A percentile compares a stretch with the other conserved stretches of the same genome.
Conservation (phyloP, 2,888 invertebrate species). For the Mesorhabditis belari region DNA sequence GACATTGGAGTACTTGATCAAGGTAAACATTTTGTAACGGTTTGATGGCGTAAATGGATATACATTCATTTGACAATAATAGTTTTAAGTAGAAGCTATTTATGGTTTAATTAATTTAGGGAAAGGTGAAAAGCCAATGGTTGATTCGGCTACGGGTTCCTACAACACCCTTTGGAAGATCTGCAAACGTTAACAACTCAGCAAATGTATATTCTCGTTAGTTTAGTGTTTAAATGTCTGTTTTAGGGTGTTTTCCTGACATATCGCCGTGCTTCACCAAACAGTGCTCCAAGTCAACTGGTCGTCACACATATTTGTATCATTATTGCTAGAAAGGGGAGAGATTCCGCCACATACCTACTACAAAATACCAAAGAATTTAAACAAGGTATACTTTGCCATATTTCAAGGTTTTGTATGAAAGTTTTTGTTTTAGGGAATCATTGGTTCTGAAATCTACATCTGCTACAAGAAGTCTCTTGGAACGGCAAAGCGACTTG, state of each 20-base stretch:
- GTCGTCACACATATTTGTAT: slow-evolving; percentile 96
- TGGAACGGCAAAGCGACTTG: slow-evolving; percentile 84
- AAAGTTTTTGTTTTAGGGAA: slow-evolving; percentile 23
- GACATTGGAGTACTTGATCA: slow-evolving; percentile 96
- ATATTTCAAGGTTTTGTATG: not conserved
- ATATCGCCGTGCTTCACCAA: slow-evolving; percentile 76
- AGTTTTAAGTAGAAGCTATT: too few species aligned
- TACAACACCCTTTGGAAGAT: slow-evolving; percentile 77
- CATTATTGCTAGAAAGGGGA: slow-evolving; percentile 82
- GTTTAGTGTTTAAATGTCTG: not conserved
- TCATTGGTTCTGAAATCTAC: slow-evolving; percentile 85
- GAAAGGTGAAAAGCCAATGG: slow-evolving; percentile 67
- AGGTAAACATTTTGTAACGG: too few species aligned
- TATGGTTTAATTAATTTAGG: slow-evolving; percentile 10
- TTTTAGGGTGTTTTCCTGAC: slow-evolving; percentile 60
- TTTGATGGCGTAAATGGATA: too few species aligned
- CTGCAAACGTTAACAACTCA: slow-evolving; percentile 75
- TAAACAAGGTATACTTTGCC: slow-evolving; percentile 75
- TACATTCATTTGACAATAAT: too few species aligned
- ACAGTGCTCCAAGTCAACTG: slow-evolving; percentile 88
- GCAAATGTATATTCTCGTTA: slow-evolving; percentile 59
- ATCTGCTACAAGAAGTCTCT: slow-evolving; percentile 99
- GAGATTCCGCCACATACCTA: slow-evolving; percentile 95
- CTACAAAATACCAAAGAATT: slow-evolving; percentile 86
- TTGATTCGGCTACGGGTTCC: slow-evolving; percentile 77